These are phyloP conservation scores for Tautogolabrus adspersus DNA, from an alignment of 2,113 vertebrate species.

Conservation along the genomic window DNA sequence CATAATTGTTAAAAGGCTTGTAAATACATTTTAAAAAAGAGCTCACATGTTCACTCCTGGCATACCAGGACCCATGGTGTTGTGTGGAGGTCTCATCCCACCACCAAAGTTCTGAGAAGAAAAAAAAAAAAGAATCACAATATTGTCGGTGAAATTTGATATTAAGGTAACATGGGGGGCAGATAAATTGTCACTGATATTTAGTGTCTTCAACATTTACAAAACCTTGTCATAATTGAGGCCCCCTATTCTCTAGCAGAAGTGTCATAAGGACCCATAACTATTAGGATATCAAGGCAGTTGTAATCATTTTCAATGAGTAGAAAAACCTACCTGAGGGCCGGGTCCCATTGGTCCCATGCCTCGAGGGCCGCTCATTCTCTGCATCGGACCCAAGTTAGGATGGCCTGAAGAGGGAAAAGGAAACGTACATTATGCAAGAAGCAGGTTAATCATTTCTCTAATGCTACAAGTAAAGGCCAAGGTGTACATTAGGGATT, in stretches of 20 bases:
- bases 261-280: too few species aligned
- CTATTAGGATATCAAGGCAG: too few species aligned
- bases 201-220: too few species aligned
- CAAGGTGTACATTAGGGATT: too few species aligned
- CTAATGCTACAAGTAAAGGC: neutral
- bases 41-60: conserved; percentile 99
- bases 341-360: conserved; percentile 98
- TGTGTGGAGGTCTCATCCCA: conserved; percentile 99
- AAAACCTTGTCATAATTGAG: too few species aligned
- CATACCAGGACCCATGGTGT: conserved; percentile 97
- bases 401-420: conserved; percentile 87
- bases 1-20: conserved; percentile 3
- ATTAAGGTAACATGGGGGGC: too few species aligned
- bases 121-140: conserved; percentile 34
- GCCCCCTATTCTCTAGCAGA: too few species aligned
- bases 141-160: neutral
- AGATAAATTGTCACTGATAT: too few species aligned
- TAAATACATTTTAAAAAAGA: neutral
- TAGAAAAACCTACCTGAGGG: conserved; percentile 88
- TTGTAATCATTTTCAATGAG: neutral
- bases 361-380: conserved; percentile 97
- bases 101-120: conserved; percentile 95
- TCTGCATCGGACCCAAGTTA: conserved; percentile 97
- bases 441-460: neutral
- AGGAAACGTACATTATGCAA: neutral